Conservation (phyloP, 2,888 invertebrate species). For the Spicauda simplicius region DNA sequence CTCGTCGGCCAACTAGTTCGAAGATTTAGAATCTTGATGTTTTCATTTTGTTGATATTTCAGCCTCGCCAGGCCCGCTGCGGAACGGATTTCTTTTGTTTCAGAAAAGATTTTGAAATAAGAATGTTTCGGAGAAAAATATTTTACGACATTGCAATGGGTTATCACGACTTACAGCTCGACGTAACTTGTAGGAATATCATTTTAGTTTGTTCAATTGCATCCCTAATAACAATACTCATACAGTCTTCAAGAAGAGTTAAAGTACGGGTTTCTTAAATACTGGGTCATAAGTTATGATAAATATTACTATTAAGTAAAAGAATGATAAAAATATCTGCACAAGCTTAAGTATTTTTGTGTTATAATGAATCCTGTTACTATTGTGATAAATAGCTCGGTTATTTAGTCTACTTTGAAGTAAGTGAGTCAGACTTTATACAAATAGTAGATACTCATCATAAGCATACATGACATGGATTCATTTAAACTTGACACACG, state of each 20-base stretch:
- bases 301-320: not conserved
- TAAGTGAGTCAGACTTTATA: not conserved
- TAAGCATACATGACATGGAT: not conserved
- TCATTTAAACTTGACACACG: not conserved
- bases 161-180: conserved; percentile 23
- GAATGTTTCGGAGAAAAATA: conserved; percentile 21
- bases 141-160: conserved; percentile 27
- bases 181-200: not conserved
- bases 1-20: conserved; percentile 42
- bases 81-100: conserved; percentile 35
- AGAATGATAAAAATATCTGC: not conserved
- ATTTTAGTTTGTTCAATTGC: not conserved
- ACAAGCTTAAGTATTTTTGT: not conserved
- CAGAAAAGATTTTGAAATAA: conserved; percentile 26
- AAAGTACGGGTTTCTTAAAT: too few relatives aligned
- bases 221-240: too few relatives aligned
- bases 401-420: not conserved
- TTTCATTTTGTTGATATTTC: conserved; percentile 34
- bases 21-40: conserved; percentile 33
- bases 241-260: too few relatives aligned
- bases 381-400: not conserved
- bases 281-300: too few relatives aligned
- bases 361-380: not conserved
- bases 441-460: not conserved
- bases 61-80: conserved; percentile 21